Percentiles rank a stretch among this genome's conserved stretches.
Evolutionary conservation across 2,888 invertebrate genomes (phyloP).

Genomic region (Octonoba sinensis): DNA sequence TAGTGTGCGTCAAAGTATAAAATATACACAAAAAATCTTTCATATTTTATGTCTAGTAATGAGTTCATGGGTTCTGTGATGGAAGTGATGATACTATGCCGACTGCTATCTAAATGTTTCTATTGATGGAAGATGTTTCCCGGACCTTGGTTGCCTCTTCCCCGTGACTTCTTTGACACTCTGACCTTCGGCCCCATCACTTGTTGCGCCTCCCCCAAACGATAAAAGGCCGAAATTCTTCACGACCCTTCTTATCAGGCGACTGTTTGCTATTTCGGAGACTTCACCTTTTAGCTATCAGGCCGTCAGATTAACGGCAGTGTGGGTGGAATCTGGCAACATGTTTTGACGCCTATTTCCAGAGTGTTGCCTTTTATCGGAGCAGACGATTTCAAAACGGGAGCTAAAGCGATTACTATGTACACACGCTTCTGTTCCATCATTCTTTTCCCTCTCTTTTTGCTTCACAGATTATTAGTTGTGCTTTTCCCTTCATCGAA

Average conservation of each 20-base stretch:
- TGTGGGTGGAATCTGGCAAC: constrained; percentile 59
- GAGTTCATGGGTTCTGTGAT: no score
- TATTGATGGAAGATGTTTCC: background rate
- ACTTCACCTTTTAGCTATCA: constrained; percentile 51
- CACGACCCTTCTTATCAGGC: constrained; percentile 43
- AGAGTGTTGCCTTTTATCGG: constrained; percentile 16
- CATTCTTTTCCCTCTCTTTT: no score
- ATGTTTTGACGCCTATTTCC: constrained; percentile 47
- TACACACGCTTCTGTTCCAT: no score
- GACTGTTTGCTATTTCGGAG: constrained; percentile 44
- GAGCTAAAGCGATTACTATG: constrained; percentile 22
- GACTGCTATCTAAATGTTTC: constrained; percentile 5
- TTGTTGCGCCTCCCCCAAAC: constrained; percentile 22
- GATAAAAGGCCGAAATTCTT: constrained; percentile 48
- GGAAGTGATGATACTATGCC: no score
- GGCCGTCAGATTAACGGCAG: constrained; percentile 40
- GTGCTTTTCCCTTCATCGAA: no score
- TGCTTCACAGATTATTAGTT: no score
- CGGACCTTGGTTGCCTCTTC: no score
- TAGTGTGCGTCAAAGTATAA: no score
- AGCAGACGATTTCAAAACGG: constrained; percentile 40
- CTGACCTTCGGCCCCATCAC: constrained; percentile 25
- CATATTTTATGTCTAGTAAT: no score
- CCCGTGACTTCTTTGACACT: constrained; percentile 1
- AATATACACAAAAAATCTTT: no score